Conservation (phyloP, 2,797 vertebrate species). For the Odontamblyopus rebecca region DNA sequence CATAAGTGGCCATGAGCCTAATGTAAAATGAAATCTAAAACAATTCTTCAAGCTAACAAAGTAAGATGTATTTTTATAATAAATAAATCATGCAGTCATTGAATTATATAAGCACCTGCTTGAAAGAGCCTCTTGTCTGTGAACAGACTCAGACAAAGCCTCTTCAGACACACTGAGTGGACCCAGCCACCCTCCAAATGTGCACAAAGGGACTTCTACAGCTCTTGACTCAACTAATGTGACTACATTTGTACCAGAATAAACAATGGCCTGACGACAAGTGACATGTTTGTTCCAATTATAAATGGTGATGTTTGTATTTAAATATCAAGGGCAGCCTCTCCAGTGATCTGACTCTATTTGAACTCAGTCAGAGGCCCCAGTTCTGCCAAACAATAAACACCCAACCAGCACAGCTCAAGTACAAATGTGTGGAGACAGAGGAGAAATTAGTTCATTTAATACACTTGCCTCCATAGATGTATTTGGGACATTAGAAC, state of each 20-base stretch:
- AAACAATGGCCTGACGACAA: not conserved
- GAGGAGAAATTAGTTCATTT: too few species aligned
- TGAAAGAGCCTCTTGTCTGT: not conserved
- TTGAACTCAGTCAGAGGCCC: not conserved
- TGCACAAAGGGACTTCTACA: not conserved
- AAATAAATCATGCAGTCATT: not conserved
- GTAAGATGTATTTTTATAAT: not conserved
- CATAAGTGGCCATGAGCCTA: not conserved
- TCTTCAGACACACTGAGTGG: not conserved
- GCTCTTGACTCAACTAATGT: not conserved
- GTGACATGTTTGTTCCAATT: slow-evolving; percentile 3
- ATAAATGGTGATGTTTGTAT: not conserved
- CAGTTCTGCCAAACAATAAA: not conserved
- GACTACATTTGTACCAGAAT: not conserved
- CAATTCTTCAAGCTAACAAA: not conserved
- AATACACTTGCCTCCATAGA: too few species aligned
- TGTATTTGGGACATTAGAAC: too few species aligned
- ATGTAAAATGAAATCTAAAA: not conserved
- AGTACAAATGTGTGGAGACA: not conserved
- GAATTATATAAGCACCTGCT: not conserved
- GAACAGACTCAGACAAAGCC: not conserved
- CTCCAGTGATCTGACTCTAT: not conserved
- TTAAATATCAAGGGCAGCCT: not conserved
- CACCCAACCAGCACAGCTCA: not conserved
- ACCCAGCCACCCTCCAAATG: not conserved